Base-by-base conservation (phyloP, 2,888 invertebrate species). In the Tetheella fluctuosa region DNA sequence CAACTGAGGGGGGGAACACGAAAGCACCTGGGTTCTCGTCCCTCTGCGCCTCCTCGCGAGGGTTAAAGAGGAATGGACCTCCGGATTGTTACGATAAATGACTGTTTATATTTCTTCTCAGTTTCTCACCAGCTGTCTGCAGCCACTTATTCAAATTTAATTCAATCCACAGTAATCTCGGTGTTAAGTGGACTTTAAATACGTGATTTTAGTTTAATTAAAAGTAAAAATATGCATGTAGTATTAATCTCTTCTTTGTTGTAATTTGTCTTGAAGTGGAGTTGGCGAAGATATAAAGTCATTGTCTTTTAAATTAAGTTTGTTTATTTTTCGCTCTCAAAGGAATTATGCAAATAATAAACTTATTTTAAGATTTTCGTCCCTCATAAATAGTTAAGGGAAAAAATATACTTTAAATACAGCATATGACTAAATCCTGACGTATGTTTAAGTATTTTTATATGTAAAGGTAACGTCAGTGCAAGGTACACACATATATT, bases 31-130 rank as follows among this genome's bases (percentile, higher is more conserved):
- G 42, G 59, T 59, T 60, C 60, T 53, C 54, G 52, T 60, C 68
- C 65, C 69, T 65, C 64, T 68, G 68, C 67, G 59, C 64, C 72
- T 67, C 65, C 70, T 67, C 69, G 57, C 64, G 69, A 67, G 73
- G 68, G 64, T 65, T 67, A 57, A 57, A 76, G 69, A 78, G 77
- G 79, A 79, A 79, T 76, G 83, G 82, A 84, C 83, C 80, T 72
- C 74, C 69, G 77, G 81, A 85, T 86, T 82, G 83, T 78, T 66
- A 74, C 83, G 84, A 91, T 89, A 88, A 89, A 91, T 90, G 80
- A 81, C 84, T 88, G 88, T 89, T 88, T 89, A 90, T 89, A 88
- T 86, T 83, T 90, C 86, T 86, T 78, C 83, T 78, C 68, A 70
- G 63, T 72, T 61, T 66, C 72, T 72, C 68, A 52, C 60, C 70